These are phyloP conservation scores for Semnornis frantzii DNA, from an alignment of 2,113 vertebrate species.

Conservation along the genomic window DNA sequence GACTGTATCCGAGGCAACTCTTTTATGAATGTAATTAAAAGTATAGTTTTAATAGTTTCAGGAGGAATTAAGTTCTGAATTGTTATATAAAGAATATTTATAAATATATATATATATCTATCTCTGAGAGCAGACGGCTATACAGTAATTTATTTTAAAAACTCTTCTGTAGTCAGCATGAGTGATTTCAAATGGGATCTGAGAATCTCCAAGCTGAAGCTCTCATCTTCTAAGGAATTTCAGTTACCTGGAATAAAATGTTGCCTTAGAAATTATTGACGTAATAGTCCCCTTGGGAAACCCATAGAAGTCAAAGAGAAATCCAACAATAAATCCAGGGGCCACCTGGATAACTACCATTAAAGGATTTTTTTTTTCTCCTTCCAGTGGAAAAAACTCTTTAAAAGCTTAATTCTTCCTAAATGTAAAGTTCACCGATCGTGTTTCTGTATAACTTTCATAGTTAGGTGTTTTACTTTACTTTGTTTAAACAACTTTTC, in stretches of 20 bases:
- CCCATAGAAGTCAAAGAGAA: constrained; percentile 73
- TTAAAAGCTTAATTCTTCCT: constrained; percentile 81
- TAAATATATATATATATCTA: neutral
- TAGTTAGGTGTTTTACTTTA: constrained; percentile 32
- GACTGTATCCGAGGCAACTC: constrained; percentile 4
- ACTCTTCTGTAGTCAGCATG: constrained; percentile 37
- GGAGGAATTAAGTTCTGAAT: neutral
- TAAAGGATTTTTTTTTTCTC: constrained; percentile 39
- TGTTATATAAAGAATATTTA: constrained; percentile 4
- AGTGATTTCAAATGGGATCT: constrained; percentile 66
- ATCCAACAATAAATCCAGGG: constrained; percentile 80
- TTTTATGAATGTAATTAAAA: constrained; percentile 30
- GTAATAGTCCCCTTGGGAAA: constrained; percentile 76
- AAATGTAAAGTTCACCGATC: constrained; percentile 63
- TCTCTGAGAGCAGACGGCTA: neutral
- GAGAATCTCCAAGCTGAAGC: constrained; percentile 69
- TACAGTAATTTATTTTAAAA: constrained; percentile 38
- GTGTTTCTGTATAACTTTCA: constrained; percentile 58
- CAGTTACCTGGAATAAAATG: constrained; percentile 79
- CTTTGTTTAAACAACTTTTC: constrained; percentile 54
- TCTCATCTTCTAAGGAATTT: constrained; percentile 78
- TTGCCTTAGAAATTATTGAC: constrained; percentile 80
- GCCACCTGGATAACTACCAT: constrained; percentile 77
- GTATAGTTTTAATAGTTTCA: constrained; percentile 28
- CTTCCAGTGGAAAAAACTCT: constrained; percentile 62